Conservation (phyloP, 1,140 invertebrate genomes). For the Cardiocondyla obscurior region DNA sequence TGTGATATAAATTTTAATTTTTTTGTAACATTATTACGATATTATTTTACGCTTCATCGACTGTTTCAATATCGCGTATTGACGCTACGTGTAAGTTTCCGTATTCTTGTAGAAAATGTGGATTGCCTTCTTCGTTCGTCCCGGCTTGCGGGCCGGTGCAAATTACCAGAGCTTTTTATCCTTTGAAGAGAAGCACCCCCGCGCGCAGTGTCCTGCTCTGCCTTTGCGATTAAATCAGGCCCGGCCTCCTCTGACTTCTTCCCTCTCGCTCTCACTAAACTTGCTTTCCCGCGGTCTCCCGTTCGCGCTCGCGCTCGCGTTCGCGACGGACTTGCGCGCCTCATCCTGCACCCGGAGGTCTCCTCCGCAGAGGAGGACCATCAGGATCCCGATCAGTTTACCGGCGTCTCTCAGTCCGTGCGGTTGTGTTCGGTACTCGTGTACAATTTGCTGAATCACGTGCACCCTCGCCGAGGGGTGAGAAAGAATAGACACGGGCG, state of each 20-base stretch:
- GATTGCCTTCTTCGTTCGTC: slow-evolving; percentile 45
- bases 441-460: slow-evolving; percentile 55
- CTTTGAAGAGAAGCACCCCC: slow-evolving; percentile 59
- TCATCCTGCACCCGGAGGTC: slow-evolving; percentile 64
- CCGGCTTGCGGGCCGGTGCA: slow-evolving; percentile 22
- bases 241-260: slow-evolving; percentile 21
- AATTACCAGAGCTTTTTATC: slow-evolving; percentile 71
- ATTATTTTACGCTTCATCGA: background rate
- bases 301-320: slow-evolving; percentile 58
- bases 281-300: background rate
- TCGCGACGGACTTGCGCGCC: slow-evolving; percentile 66
- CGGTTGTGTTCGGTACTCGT: slow-evolving; percentile 50
- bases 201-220: slow-evolving; percentile 35
- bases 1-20: no score
- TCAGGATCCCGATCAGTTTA: slow-evolving; percentile 72
- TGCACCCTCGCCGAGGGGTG: slow-evolving; percentile 37
- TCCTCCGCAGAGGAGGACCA: slow-evolving; percentile 65
- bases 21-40: background rate
- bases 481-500: background rate
- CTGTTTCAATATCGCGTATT: background rate
- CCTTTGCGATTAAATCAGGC: slow-evolving; percentile 68
- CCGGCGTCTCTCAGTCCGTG: slow-evolving; percentile 66
- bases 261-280: slow-evolving; percentile 24
- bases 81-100: background rate
- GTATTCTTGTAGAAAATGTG: slow-evolving; percentile 1